phyloP scores from a whole-genome alignment of 2,113 vertebrate species.

The Myotis yumanensis region DNA sequence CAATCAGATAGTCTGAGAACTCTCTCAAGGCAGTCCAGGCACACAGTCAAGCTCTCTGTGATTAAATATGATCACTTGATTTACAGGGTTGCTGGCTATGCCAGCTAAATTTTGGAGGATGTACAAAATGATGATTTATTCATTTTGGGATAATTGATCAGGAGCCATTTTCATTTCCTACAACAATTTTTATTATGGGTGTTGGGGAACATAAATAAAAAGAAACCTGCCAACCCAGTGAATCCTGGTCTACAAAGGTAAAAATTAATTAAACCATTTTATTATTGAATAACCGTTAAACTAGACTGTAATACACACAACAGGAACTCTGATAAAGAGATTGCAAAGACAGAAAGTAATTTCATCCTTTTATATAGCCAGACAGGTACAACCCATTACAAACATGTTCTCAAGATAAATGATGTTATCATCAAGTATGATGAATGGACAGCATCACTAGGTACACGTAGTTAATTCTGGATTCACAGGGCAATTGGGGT shows the following conservation, averaged over 20 bases:
- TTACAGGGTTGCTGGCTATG: not conserved
- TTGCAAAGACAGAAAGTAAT: not conserved
- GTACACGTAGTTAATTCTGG: not conserved
- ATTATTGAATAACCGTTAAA: not conserved
- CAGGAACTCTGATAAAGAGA: not conserved
- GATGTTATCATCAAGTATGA: not conserved
- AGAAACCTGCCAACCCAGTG: not conserved
- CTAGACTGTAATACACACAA: not conserved
- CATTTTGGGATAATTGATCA: not conserved
- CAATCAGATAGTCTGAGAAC: not conserved
- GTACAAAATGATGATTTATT: not conserved
- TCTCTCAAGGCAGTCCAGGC: no score
- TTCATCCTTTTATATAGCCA: not conserved
- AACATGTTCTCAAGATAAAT: not conserved
- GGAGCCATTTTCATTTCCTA: not conserved
- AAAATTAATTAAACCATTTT: not conserved
- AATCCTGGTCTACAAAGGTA: not conserved
- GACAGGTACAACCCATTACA: not conserved
- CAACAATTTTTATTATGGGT: not conserved
- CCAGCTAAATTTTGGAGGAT: not conserved
- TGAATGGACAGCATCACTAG: no score
- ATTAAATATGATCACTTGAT: not conserved
- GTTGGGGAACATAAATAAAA: not conserved
- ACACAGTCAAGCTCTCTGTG: no score
- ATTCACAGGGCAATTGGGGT: not conserved